These are phyloP conservation scores for Apamea epomidion DNA, from an alignment of 2,888 invertebrate genomes.

Conservation along the genomic window DNA sequence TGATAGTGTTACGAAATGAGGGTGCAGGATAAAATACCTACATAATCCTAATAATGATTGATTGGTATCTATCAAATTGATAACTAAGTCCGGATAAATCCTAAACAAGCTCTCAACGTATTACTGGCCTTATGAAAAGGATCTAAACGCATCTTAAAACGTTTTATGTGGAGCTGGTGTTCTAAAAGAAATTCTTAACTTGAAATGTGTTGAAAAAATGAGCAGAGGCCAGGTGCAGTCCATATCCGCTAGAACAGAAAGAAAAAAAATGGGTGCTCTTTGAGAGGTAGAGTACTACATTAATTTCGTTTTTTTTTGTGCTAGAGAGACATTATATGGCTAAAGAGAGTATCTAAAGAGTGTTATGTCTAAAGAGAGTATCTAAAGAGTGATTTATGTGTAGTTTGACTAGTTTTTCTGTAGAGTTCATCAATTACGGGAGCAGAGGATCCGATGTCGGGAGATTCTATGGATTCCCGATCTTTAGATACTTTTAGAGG, in stretches of 20 bases:
- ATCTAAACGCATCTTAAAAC: constrained; percentile 6
- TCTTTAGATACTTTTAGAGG: background rate
- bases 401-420: background rate
- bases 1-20: background rate
- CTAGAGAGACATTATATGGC: background rate
- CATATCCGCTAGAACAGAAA: constrained; percentile 80
- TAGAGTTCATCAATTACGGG: background rate
- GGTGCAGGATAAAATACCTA: background rate
- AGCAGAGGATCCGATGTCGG: background rate
- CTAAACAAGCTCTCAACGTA: constrained; percentile 2
- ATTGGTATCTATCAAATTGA: constrained; percentile 5
- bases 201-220: constrained; percentile 71
- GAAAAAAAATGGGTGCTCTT: constrained; percentile 75
- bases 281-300: constrained; percentile 63
- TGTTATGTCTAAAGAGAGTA: background rate
- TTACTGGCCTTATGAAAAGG: constrained; percentile 15
- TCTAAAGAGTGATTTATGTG: background rate
- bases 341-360: background rate
- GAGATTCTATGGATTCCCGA: background rate
- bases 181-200: constrained; percentile 65
- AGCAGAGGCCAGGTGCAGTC: constrained; percentile 85
- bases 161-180: constrained; percentile 37
- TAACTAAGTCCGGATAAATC: constrained; percentile 5
- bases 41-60: constrained; percentile 17
- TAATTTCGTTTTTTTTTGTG: constrained; percentile 40